These are phyloP conservation scores for Odontophorus gujanensis DNA, from an alignment of 2,113 vertebrate genomes.

Conservation along the genomic window DNA sequence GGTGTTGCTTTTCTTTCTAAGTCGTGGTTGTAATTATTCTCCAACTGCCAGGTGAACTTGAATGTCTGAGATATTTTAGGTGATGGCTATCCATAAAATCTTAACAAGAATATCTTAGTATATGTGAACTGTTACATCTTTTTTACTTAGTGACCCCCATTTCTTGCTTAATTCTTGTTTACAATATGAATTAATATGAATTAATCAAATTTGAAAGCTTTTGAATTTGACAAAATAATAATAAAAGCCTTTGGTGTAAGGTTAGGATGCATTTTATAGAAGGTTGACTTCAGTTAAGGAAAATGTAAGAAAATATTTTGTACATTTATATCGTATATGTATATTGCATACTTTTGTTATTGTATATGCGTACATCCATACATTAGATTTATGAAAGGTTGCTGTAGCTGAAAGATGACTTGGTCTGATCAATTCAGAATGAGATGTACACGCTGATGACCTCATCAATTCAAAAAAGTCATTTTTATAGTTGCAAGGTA, in stretches of 20 bases:
- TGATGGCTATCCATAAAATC: not conserved
- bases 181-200: not conserved
- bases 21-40: not conserved
- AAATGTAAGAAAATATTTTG: not conserved
- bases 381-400: not conserved
- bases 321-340: not conserved
- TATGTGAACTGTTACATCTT: not conserved
- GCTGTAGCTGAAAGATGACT: not conserved
- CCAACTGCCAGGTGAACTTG: not conserved
- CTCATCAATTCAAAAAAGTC: not conserved
- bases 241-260: not conserved
- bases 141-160: not conserved
- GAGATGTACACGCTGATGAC: not conserved
- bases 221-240: not conserved
- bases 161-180: not conserved
- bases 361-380: not conserved
- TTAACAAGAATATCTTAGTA: not conserved
- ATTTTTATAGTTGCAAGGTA: not conserved
- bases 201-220: not conserved
- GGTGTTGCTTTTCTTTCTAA: not conserved
- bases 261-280: not conserved
- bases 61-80: not conserved
- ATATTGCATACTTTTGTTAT: not conserved
- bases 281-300: not conserved
- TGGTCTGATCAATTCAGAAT: not conserved